These are phyloP conservation scores for Danio tinwini DNA, from an alignment of 2,797 vertebrate species.

Conservation along the genomic window DNA sequence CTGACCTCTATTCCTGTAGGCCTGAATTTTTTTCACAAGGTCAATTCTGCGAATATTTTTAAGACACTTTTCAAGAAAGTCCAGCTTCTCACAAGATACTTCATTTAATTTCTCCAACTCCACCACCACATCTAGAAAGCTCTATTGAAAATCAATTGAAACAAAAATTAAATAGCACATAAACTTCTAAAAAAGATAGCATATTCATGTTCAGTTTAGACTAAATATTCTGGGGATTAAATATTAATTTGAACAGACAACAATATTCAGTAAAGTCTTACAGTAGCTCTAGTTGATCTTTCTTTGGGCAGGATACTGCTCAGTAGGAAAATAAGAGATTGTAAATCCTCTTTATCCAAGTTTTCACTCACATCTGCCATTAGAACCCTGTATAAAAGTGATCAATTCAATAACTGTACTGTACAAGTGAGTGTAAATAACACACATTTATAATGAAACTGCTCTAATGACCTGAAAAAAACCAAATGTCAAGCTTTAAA, in stretches of 20 bases:
- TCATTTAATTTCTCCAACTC: slow-evolving; percentile 87
- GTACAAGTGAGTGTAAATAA: neutral
- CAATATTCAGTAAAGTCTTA: slow-evolving; percentile 59
- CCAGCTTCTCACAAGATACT: slow-evolving; percentile 81
- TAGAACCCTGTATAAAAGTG: slow-evolving; percentile 79
- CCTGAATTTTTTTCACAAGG: slow-evolving; percentile 82
- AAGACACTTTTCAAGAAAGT: slow-evolving; percentile 83
- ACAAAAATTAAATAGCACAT: neutral
- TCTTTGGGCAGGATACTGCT: slow-evolving; percentile 69
- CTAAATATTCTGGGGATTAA: neutral
- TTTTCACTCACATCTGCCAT: slow-evolving; percentile 85
- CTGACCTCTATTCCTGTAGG: slow-evolving; percentile 69
- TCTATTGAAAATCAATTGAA: slow-evolving; percentile 71
- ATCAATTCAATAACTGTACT: neutral
- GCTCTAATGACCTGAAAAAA: neutral
- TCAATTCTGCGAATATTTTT: slow-evolving; percentile 82
- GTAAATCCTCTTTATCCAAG: slow-evolving; percentile 79
- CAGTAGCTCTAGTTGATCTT: slow-evolving; percentile 78
- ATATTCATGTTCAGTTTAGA: neutral
- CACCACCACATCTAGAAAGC: slow-evolving; percentile 85
- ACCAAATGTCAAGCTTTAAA: neutral
- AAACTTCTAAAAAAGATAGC: neutral
- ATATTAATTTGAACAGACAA: neutral
- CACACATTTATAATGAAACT: neutral
- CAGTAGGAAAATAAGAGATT: slow-evolving; percentile 83